Conservation (phyloP, 2,888 invertebrate genomes). For the Bombylius discolor region DNA sequence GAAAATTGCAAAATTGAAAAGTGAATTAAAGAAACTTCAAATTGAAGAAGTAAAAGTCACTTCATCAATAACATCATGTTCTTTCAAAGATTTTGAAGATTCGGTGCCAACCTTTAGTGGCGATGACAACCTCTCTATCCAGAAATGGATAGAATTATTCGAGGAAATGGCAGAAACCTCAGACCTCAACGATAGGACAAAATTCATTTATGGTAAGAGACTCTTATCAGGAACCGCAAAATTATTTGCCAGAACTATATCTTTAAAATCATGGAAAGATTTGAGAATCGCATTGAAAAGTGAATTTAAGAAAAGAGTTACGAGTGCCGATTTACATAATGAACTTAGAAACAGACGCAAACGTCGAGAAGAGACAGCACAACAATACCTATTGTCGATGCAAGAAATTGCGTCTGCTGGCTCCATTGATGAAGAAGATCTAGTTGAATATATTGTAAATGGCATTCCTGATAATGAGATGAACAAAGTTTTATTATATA, state of each 20-base stretch:
- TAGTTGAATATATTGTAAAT: too few species aligned
- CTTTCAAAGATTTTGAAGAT: background rate
- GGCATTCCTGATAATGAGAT: background rate
- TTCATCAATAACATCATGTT: too few species aligned
- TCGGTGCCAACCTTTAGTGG: background rate
- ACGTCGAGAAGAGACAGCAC: background rate
- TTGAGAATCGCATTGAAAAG: background rate
- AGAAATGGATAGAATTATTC: background rate
- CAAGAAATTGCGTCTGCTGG: background rate
- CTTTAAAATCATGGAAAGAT: background rate
- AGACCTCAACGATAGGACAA: background rate
- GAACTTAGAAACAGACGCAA: background rate
- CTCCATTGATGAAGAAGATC: too few species aligned
- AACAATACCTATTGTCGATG: background rate
- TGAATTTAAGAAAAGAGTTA: background rate
- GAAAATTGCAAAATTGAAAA: too few species aligned
- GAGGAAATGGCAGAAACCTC: conserved; percentile 1
- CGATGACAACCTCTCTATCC: background rate
- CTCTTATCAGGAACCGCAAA: background rate
- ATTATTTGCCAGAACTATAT: background rate
- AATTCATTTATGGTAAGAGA: background rate
- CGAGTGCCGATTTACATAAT: background rate
- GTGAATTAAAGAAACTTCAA: background rate
- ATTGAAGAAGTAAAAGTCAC: background rate
- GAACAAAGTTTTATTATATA: too few species aligned